Base-by-base conservation (phyloP, 1,140 invertebrate species). In the Atopsyche davidsoni region DNA sequence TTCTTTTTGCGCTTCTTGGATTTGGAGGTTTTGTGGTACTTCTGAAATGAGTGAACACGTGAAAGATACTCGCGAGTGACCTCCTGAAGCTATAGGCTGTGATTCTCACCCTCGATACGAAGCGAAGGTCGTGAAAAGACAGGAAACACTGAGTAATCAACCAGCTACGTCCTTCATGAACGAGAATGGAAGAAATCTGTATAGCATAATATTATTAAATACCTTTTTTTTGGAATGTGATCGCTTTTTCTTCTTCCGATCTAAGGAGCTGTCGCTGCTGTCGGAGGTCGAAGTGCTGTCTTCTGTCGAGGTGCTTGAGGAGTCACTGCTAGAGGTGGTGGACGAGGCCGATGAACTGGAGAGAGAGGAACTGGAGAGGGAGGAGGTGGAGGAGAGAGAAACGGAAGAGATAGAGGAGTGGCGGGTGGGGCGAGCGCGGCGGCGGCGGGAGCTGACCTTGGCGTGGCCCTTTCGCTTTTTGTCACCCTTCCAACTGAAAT, bases 381-480 rank as follows among this genome's bases (percentile, higher is more conserved):
- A 14, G 24, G 31, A 35, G 16, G 45, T 14, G 3, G 35, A 38
- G 38, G 25, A 35, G 34, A n/a, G n/a, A 28, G n/a, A n/a, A n/a
- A n/a, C n/a, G 22, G 23, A 46, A 4, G 50, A 51, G 10, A 41
- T 24, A 14, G 18, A 13, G 24, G 17, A 18, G 23, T n/a, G 23
- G 4, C 32, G 10, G 24, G 31, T 22, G 16, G 45, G 16, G 3
- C 22, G 25, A 38, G 25, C 9, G 34, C 6, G n/a, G 24, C 36
- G 22, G 17, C 49, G 46, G 9, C 55, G 32, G 2, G 55, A 57
- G 32, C 55, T 57, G 43, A 57, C 40, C 34, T 57, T 57, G 17
- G 55, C 55, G 35, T 57, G 55, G 2, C 55, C 55, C 35, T 57
- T 57, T 2, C 55, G 39, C 24, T 43, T 46, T 16, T 41, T 28